Percentiles rank a stretch among this genome's conserved stretches.
Evolutionary conservation across 2,797 vertebrate species (phyloP).

Genomic region (Todus mexicanus): DNA sequence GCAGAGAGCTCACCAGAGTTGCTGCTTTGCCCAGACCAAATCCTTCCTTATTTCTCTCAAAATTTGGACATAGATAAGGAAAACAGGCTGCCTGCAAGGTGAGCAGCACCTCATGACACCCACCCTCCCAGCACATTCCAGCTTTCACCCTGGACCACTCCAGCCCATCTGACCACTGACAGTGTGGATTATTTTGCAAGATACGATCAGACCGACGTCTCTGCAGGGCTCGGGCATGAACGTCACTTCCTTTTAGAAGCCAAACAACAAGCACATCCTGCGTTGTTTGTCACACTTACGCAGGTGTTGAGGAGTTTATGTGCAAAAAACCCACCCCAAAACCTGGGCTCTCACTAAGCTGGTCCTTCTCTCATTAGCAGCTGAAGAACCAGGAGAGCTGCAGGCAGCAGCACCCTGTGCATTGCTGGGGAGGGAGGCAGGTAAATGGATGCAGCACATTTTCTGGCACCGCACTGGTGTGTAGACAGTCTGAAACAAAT

Average conservation of each 20-base stretch:
- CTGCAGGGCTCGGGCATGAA: background rate
- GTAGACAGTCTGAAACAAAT: background rate
- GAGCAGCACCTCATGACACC: background rate
- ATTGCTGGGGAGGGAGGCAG: background rate
- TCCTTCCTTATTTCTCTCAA: background rate
- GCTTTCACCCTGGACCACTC: background rate
- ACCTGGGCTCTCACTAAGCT: background rate
- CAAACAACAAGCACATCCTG: conserved; percentile 17
- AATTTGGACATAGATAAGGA: background rate
- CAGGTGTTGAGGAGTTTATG: background rate
- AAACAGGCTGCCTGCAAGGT: background rate
- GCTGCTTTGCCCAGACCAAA: background rate
- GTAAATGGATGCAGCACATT: background rate
- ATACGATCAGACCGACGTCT: fast-evolving
- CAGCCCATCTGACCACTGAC: background rate
- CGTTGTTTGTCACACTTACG: background rate
- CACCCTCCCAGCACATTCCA: background rate
- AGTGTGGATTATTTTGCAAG: background rate
- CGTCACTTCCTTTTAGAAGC: conserved; percentile 24
- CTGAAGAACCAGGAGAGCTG: background rate
- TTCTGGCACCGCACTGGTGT: background rate
- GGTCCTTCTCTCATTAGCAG: background rate
- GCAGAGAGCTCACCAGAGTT: background rate
- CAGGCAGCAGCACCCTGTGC: background rate
- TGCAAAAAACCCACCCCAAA: background rate